Base-by-base conservation (phyloP, 2,113 vertebrate species). In the Phodopus roborovskii region DNA sequence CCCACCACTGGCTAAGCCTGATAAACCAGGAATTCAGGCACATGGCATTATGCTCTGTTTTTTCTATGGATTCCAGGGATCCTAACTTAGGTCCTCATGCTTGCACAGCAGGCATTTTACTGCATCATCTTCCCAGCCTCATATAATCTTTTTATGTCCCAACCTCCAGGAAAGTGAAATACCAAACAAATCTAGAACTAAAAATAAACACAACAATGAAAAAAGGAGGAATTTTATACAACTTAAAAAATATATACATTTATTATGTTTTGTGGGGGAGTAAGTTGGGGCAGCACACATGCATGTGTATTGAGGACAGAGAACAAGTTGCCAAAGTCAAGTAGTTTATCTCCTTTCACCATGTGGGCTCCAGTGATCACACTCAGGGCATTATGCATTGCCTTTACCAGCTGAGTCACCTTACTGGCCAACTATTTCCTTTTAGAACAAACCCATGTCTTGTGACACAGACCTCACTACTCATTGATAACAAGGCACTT, bases 151-250 rank as follows among this genome's bases (percentile, higher is more conserved):
- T 96, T 94, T 71, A 85, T 88, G 5, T 75, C 36, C 19, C 22
- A 75, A 64, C n/a, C 15, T 77, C 64, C 62, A 91, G 28, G 30
- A 16, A 96, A 60, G 20, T 33, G 2, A 88, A 30, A 94, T 78
- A 86, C 19, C 53, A 96, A n/a, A 90, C 28, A 91, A 93, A 91
- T 78, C 22, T 19, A 90, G 9, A 96, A 91, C 94, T 71, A 42
- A 73, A 92, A 86, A n/a, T 3, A 53, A 86, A 53, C 20, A 70
- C 6, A 53, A 88, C 48, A 71, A 53, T 56, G 8, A 89, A 50
- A 30, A 39, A 91, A 26, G 17, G 81, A 83, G 36, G 4, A 86
- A 81, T 92, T 42, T 24, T 81, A 17, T 77, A 39, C 4, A 88
- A 70, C 12, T 90, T 42, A 22, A 36, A 33, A 33, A 64, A 66